Evolutionary conservation across 2,888 invertebrate species (phyloP).

Genomic region (Eilema griseolum): DNA sequence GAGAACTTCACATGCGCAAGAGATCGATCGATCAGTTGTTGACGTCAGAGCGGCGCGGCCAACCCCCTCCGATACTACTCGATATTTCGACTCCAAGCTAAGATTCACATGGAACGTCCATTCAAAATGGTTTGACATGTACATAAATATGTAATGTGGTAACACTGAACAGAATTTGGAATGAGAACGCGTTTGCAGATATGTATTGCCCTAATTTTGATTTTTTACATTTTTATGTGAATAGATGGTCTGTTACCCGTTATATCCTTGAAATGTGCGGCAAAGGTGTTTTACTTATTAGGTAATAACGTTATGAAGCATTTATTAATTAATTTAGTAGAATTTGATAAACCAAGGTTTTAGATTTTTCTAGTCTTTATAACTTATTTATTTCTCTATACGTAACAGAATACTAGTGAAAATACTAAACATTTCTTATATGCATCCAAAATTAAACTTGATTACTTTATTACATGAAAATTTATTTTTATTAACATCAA

Average conservation of each 20-base stretch:
- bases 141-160: neutral
- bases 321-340: too few relatives aligned
- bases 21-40: slow-evolving; percentile 31
- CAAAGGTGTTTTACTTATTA: neutral
- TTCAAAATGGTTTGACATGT: neutral
- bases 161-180: neutral
- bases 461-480: neutral
- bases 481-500: neutral
- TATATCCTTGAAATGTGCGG: too few relatives aligned
- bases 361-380: too few relatives aligned
- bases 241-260: too few relatives aligned
- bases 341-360: too few relatives aligned
- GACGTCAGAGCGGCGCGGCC: slow-evolving; percentile 5
- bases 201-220: neutral
- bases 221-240: neutral
- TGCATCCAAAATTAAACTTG: neutral
- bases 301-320: neutral
- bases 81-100: neutral
- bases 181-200: neutral
- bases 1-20: slow-evolving; percentile 52
- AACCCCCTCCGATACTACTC: neutral
- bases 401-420: neutral
- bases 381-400: too few relatives aligned
- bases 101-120: neutral
- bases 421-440: neutral